Evolutionary conservation across 2,888 invertebrate species (phyloP).

Genomic region (Dinocampus coccinellae): DNA sequence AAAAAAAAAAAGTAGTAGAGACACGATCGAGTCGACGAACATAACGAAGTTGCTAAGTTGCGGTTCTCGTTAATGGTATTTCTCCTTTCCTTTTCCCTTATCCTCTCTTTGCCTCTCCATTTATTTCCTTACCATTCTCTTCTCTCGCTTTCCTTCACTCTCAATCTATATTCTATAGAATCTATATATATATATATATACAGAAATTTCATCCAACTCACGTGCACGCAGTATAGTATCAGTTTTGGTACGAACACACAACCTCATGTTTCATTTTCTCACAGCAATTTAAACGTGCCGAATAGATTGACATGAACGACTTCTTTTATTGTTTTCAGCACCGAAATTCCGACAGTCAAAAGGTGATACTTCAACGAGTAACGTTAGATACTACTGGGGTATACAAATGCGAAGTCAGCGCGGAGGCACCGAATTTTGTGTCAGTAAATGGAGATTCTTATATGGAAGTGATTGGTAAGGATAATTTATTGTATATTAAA

Average conservation of each 20-base stretch:
- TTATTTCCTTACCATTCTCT: not conserved
- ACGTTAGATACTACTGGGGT: conserved; percentile 68
- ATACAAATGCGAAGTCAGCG: conserved; percentile 72
- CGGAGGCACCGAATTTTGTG: conserved; percentile 70
- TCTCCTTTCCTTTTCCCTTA: conserved; percentile 34
- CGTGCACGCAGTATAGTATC: not conserved
- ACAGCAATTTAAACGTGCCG: conserved; percentile 11
- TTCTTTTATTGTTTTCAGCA: conserved; percentile 58
- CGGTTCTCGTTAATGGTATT: conserved; percentile 46
- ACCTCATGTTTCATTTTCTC: conserved; percentile 2
- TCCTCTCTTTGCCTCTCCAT: conserved; percentile 12
- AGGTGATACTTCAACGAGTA: conserved; percentile 64
- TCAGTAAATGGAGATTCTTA: conserved; percentile 69
- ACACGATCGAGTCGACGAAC: conserved; percentile 32
- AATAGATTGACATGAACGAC: conserved; percentile 9
- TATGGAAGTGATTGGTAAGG: conserved; percentile 72
- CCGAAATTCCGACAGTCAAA: conserved; percentile 62
- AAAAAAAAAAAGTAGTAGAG: conserved; percentile 6
- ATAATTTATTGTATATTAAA: no score
- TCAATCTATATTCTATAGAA: not conserved
- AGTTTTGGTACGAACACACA: not conserved
- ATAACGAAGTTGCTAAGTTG: conserved; percentile 47
- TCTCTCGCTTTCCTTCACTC: no score
- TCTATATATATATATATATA: not conserved
- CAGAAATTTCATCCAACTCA: not conserved